These are phyloP conservation scores for Diploptera punctata DNA, from an alignment of 2,888 invertebrate genomes.

Conservation along the genomic window DNA sequence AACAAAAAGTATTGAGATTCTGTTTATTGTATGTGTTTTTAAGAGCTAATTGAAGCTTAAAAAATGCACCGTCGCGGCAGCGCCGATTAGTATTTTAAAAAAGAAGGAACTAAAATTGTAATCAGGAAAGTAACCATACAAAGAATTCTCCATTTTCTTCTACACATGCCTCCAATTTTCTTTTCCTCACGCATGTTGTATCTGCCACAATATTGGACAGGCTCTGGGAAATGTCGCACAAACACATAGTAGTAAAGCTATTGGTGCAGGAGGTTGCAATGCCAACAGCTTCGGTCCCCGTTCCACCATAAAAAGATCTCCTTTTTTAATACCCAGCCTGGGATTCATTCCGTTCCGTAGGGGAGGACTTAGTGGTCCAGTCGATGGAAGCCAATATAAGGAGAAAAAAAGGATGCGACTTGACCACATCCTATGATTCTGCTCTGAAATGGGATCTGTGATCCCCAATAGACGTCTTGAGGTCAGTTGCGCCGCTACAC, in stretches of 20 bases:
- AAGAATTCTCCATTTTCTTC: too few species aligned
- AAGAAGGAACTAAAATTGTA: too few species aligned
- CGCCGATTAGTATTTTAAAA: too few species aligned
- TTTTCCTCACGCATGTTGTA: background rate
- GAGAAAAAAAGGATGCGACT: too few species aligned
- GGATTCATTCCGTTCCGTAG: slow-evolving; percentile 30
- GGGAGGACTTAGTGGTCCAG: slow-evolving; percentile 23
- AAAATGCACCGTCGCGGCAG: too few species aligned
- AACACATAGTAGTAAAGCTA: slow-evolving; percentile 12
- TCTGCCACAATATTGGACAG: background rate
- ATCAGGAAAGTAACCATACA: too few species aligned
- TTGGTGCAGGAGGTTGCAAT: background rate
- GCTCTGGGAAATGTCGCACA: background rate
- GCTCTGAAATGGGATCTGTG: background rate
- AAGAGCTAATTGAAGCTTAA: too few species aligned
- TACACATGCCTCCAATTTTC: background rate
- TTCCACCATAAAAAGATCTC: slow-evolving; percentile 29
- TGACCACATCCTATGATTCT: background rate
- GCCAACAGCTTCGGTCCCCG: slow-evolving; percentile 1
- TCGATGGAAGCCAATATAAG: slow-evolving; percentile 30
- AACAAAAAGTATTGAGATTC: too few species aligned
- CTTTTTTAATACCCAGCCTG: slow-evolving; percentile 34
- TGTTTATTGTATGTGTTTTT: too few species aligned
- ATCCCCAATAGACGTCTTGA: background rate
- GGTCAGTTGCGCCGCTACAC: too few species aligned